Base-by-base conservation (phyloP, 2,113 vertebrate species). In the Mohoua ochrocephala region DNA sequence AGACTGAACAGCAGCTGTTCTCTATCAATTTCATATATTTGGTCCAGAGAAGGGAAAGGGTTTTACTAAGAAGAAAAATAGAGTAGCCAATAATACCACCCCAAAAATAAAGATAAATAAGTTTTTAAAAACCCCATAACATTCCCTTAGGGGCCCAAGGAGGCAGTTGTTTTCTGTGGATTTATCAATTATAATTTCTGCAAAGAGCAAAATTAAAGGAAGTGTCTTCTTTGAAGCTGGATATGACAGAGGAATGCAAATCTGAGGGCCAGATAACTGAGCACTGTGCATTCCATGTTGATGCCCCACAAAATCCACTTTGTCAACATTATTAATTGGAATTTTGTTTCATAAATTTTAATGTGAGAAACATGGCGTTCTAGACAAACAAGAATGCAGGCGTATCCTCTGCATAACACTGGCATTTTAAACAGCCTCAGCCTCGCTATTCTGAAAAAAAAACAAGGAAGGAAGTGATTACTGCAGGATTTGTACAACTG, bases 1-100 rank as follows among this genome's bases (percentile, higher is more conserved):
- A 95, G 82, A 80, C 94, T 96, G 69, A 89, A 83, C 50, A 96
- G 74, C 86, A 98, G 94, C 86, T 98, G 96, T 94, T 98, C 97
- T 92, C 41, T 97, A 97, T 98, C 95, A 98, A 30, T 54, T 92
- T 83, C 93, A 81, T 88, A 69, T 89, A 94, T 86, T 96, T 89
- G 49, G 49, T 93, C 95, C 75, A 71, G 44, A 54, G 56, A 84
- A 96, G 18, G 12, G 31, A 94, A 11, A 54, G 33, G 41, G 37
- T 52, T 97, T 78, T 86, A 59, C 61, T 87, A 87, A 82, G 61
- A 91, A 84, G 37, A n/a, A 89, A 95, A 94, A 78, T 52, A 84
- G 42, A 85, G 50, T 79, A 64, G 79, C 60, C 64, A 45, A 74
- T 73, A 87, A 82, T 82, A 83, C 10, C 63, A 88, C 76, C 42